Evolutionary conservation across 2,797 vertebrate species (phyloP).

Genomic region (Danio tinwini): DNA sequence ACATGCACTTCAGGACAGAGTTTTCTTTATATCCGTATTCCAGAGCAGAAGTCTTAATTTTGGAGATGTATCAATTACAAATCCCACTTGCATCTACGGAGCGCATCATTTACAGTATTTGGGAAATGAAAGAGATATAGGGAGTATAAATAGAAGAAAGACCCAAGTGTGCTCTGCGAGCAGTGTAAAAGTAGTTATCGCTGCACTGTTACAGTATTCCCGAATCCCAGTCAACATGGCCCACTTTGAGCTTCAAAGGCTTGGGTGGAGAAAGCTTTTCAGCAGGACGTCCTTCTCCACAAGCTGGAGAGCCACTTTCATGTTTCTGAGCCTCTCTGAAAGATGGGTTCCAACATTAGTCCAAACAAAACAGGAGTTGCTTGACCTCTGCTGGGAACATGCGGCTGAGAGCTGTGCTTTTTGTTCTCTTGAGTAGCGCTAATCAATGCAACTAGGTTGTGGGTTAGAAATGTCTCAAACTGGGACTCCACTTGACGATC

Average conservation of each 20-base stretch:
- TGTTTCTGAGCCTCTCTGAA: conserved; percentile 60
- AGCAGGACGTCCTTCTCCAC: conserved; percentile 68
- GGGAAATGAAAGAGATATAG: conserved; percentile 69
- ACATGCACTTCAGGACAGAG: conserved; percentile 16
- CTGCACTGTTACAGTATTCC: conserved; percentile 72
- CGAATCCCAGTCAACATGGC: conserved; percentile 72
- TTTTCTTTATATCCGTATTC: conserved; percentile 16
- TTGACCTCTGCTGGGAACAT: conserved; percentile 33
- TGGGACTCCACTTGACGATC: conserved; percentile 20
- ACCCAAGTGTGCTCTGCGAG: conserved; percentile 66
- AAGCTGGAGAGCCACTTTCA: conserved; percentile 61
- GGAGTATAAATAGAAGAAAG: conserved; percentile 65
- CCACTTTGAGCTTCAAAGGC: conserved; percentile 80
- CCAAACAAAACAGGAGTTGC: conserved; percentile 31
- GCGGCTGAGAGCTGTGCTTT: not conserved
- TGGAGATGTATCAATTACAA: conserved; percentile 64
- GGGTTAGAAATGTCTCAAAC: conserved; percentile 19
- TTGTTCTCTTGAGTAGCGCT: not conserved
- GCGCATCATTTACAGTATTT: conserved; percentile 60
- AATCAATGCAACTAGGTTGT: conserved; percentile 29
- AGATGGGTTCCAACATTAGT: conserved; percentile 20
- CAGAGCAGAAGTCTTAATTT: conserved; percentile 45
- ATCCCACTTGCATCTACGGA: conserved; percentile 66
- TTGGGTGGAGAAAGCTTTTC: conserved; percentile 53
- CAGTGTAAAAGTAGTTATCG: conserved; percentile 66